Evolutionary conservation across 2,888 invertebrate species (phyloP).

Genomic region (Teleiodes luculella): DNA sequence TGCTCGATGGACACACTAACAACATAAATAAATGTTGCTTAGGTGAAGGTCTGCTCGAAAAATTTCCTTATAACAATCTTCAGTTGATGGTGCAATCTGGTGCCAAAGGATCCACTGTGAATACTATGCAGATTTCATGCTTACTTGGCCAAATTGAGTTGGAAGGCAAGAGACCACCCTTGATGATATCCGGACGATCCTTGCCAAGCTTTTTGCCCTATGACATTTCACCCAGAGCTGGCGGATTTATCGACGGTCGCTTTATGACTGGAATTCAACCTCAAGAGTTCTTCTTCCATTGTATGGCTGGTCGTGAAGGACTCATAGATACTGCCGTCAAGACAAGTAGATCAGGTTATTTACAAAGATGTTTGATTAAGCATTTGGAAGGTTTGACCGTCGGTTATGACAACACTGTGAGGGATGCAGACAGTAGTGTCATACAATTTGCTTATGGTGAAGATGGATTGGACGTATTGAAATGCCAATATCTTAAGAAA

Average conservation of each 20-base stretch:
- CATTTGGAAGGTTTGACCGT: conserved; percentile 97
- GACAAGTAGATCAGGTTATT: conserved; percentile 98
- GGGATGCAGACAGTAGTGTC: conserved; percentile 95
- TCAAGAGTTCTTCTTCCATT: conserved; percentile 99
- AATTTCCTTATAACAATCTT: conserved; percentile 97
- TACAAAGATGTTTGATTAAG: conserved; percentile 97
- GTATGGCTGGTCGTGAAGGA: conserved; percentile 99
- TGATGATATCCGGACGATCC: conserved; percentile 95
- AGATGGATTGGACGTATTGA: conserved; percentile 93
- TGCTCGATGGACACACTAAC: conserved; percentile 91
- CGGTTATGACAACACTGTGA: conserved; percentile 95
- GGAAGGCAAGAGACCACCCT: conserved; percentile 97
- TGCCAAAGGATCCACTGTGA: conserved; percentile 98
- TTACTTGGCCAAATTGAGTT: conserved; percentile 98
- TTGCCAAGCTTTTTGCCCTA: conserved; percentile 95
- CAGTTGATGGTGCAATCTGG: conserved; percentile 99
- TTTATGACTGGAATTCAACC: conserved; percentile 99
- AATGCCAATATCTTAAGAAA: conserved; percentile 88
- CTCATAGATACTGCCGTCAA: conserved; percentile 99
- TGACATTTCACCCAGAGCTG: conserved; percentile 93
- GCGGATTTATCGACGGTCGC: conserved; percentile 97
- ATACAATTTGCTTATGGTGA: conserved; percentile 97
- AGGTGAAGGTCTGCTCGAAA: conserved; percentile 88
- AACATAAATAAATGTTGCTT: conserved; percentile 92
- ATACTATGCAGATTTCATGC: conserved; percentile 99